Conservation (phyloP, 2,888 invertebrate genomes). For the Drosophila silvestris region DNA sequence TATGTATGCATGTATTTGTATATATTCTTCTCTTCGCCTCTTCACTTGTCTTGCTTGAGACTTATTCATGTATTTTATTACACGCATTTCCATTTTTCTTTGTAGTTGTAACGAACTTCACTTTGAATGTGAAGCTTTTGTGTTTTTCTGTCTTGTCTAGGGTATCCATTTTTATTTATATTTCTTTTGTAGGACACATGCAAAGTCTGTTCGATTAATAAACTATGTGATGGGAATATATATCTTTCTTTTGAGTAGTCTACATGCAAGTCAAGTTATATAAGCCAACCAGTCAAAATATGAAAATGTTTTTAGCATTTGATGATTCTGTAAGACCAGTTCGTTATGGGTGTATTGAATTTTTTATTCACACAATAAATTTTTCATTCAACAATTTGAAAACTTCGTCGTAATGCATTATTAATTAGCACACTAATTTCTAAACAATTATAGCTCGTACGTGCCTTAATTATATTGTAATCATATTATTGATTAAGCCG, state of each 20-base stretch:
- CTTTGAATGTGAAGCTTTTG: slow-evolving; percentile 13
- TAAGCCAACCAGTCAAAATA: background rate
- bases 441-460: background rate
- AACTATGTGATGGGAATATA: background rate
- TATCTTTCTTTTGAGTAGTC: background rate
- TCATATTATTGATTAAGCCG: background rate
- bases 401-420: background rate
- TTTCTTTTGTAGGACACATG: background rate
- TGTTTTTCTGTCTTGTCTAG: background rate
- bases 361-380: background rate
- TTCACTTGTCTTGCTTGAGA: slow-evolving; percentile 46
- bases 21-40: slow-evolving; percentile 22
- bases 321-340: background rate
- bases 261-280: background rate
- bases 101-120: slow-evolving; percentile 26
- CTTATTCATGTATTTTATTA: slow-evolving; percentile 20
- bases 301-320: background rate
- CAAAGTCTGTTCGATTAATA: background rate
- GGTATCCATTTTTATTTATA: background rate
- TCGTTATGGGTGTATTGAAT: background rate
- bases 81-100: slow-evolving; percentile 25
- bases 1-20: slow-evolving; percentile 9
- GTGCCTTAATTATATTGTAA: background rate
- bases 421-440: background rate
- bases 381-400: background rate